These are phyloP conservation scores for Thunnus maccoyii DNA, from an alignment of 2,113 vertebrate species.

Conservation along the genomic window DNA sequence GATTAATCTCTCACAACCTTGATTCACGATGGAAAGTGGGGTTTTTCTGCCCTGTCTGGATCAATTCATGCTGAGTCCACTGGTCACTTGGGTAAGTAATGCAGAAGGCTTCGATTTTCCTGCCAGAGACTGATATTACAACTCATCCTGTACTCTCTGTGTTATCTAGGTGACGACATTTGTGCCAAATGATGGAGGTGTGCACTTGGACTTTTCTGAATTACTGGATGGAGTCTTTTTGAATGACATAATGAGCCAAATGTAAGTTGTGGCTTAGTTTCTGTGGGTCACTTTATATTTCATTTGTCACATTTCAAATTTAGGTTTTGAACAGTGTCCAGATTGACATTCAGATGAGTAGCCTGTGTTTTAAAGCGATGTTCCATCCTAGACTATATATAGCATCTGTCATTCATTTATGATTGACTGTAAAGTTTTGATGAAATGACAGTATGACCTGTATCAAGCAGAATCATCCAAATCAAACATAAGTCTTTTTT, in stretches of 20 bases:
- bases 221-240: conserved; percentile 81
- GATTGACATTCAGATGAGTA: conserved; percentile 30
- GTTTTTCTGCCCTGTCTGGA: conserved; percentile 71
- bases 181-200: conserved; percentile 62
- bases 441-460: no score
- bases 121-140: neutral
- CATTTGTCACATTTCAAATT: conserved; percentile 14
- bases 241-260: conserved; percentile 81
- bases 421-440: neutral
- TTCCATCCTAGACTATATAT: neutral
- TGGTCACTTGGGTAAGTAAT: conserved; percentile 83
- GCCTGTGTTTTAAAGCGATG: conserved; percentile 7
- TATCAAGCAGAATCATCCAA: neutral
- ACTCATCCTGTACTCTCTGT: neutral
- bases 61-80: conserved; percentile 82
- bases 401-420: neutral
- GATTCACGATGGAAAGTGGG: conserved; percentile 74
- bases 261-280: conserved; percentile 71
- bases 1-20: neutral
- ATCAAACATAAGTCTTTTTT: neutral
- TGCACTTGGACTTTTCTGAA: conserved; percentile 71
- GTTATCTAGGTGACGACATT: conserved; percentile 79
- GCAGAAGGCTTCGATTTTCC: neutral
- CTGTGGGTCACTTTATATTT: neutral
- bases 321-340: neutral